Conservation (phyloP, 2,113 vertebrate genomes). For the Mionectes macconnelli region DNA sequence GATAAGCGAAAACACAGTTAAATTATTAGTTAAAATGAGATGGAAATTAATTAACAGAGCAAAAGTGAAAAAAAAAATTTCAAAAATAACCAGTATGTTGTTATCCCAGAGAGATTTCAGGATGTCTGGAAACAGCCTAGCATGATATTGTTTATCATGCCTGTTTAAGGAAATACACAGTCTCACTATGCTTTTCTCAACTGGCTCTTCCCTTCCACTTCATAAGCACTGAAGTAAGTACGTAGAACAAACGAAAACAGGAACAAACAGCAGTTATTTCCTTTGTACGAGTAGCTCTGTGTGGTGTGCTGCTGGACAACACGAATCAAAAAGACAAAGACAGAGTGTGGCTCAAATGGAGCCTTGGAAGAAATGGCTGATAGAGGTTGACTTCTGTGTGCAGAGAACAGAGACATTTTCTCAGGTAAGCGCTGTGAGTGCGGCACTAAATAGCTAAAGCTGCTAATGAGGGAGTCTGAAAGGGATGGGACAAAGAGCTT, state of each 20-base stretch:
- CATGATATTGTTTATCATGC: not conserved
- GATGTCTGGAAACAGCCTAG: not conserved
- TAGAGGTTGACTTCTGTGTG: not conserved
- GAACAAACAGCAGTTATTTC: not conserved
- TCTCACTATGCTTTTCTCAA: not conserved
- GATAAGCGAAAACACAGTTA: not conserved
- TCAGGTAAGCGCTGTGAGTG: not conserved
- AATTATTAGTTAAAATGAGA: not conserved
- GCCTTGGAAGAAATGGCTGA: not conserved
- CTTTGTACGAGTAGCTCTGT: not conserved
- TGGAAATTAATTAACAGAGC: not conserved
- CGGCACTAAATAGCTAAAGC: not conserved
- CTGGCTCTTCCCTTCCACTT: not conserved
- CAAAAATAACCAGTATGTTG: not conserved
- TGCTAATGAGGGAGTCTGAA: not conserved
- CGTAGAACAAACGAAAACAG: not conserved
- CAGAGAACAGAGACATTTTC: not conserved
- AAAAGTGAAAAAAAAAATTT: not conserved
- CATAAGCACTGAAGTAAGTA: not conserved
- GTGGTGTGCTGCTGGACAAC: not conserved
- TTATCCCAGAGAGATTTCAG: not conserved
- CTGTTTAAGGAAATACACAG: not conserved
- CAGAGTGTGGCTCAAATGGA: not conserved
- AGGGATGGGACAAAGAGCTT: not conserved
- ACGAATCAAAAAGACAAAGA: not conserved